Conservation (phyloP, 2,113 vertebrate species). For the Nycticebus coucang region DNA sequence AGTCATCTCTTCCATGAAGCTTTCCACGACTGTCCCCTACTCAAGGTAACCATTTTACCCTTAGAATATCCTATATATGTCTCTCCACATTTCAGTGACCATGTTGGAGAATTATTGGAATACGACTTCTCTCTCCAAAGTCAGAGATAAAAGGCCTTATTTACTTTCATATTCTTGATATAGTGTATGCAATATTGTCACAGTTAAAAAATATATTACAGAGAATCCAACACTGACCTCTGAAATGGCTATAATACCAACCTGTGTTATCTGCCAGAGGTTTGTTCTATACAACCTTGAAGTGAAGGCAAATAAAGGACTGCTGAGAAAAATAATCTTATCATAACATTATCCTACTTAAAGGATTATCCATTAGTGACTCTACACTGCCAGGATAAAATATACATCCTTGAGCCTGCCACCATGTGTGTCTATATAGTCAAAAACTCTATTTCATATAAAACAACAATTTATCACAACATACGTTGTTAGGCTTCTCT, state of each 20-base stretch:
- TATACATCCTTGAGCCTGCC: neutral
- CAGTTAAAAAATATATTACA: neutral
- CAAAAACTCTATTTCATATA: neutral
- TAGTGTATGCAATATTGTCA: neutral
- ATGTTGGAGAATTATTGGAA: neutral
- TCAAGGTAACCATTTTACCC: neutral
- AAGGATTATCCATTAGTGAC: constrained; percentile 15
- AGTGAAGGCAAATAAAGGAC: neutral
- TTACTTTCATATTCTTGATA: neutral
- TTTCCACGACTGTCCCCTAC: neutral
- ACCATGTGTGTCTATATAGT: neutral
- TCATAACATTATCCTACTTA: neutral
- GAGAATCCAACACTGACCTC: neutral
- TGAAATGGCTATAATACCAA: neutral
- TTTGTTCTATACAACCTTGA: neutral
- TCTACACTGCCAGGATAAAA: neutral
- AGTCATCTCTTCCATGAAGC: neutral
- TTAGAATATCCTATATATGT: neutral
- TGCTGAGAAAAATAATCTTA: neutral
- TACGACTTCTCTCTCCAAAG: neutral
- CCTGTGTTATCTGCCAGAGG: neutral
- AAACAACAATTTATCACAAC: constrained; percentile 41
- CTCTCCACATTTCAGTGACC: neutral
- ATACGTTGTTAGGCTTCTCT: neutral
- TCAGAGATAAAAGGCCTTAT: neutral